These are phyloP conservation scores for Erynnis tages DNA, from an alignment of 2,888 invertebrate species.

Conservation along the genomic window DNA sequence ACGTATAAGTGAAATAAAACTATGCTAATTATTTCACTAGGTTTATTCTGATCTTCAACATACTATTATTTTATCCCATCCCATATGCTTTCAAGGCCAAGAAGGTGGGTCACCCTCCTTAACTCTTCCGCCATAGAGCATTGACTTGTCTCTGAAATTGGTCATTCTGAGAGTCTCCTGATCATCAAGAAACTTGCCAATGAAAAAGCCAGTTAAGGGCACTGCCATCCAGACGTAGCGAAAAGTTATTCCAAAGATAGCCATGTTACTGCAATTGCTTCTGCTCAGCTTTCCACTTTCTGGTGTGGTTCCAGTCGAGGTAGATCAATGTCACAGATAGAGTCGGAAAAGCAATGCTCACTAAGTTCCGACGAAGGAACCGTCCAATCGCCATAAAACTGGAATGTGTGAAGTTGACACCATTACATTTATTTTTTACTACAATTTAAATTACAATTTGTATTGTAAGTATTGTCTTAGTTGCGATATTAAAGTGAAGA, in stretches of 20 bases:
- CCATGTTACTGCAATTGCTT: conserved; percentile 62
- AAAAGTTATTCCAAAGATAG: conserved; percentile 79
- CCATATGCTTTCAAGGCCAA: conserved; percentile 82
- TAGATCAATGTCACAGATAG: conserved; percentile 82
- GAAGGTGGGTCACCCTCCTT: conserved; percentile 86
- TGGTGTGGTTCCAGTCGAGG: conserved; percentile 87
- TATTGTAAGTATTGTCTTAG: too few relatives aligned
- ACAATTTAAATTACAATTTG: neutral
- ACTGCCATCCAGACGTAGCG: conserved; percentile 74
- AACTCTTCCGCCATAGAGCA: conserved; percentile 85
- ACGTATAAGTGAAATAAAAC: neutral
- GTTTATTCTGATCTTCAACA: conserved; percentile 8
- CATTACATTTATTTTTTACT: neutral
- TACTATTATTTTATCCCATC: neutral
- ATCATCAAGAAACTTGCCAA: conserved; percentile 85
- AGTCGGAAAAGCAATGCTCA: conserved; percentile 86
- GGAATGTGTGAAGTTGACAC: conserved; percentile 33
- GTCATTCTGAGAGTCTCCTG: conserved; percentile 87
- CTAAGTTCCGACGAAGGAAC: conserved; percentile 83
- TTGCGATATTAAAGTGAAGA: too few relatives aligned
- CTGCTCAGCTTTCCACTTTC: conserved; percentile 84
- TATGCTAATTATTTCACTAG: conserved; percentile 5
- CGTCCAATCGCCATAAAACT: conserved; percentile 78
- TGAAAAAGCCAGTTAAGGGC: conserved; percentile 79
- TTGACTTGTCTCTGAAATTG: conserved; percentile 89